A percentile compares a stretch with the other conserved stretches of the same genome.
Evolutionary conservation across 2,797 vertebrate genomes (phyloP).

Genomic region (Enteromius mattozi): DNA sequence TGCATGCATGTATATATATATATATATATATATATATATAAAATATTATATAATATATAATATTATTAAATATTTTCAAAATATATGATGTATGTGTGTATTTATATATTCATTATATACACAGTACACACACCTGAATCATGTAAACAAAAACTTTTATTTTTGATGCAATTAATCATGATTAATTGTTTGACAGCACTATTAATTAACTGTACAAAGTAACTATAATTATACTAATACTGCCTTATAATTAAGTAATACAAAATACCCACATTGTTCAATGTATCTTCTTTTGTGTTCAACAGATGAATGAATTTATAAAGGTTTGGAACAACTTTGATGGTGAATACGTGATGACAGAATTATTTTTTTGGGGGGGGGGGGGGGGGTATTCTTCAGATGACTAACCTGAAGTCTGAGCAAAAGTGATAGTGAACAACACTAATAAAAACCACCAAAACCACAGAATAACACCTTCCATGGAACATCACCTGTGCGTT

Average conservation of each 20-base stretch:
- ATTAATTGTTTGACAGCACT: too few species aligned
- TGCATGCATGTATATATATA: too few species aligned
- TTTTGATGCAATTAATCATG: too few species aligned
- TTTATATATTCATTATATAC: too few species aligned
- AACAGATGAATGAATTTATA: neutral
- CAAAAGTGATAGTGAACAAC: neutral
- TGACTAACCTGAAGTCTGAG: neutral
- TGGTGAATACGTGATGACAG: neutral
- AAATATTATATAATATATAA: too few species aligned
- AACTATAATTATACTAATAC: too few species aligned
- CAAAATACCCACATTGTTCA: neutral
- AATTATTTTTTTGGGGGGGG: too few species aligned
- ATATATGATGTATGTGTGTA: too few species aligned
- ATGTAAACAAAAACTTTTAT: too few species aligned
- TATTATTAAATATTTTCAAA: too few species aligned
- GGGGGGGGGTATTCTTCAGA: neutral
- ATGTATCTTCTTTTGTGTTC: neutral
- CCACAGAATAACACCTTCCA: conserved; percentile 17
- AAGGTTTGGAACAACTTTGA: neutral
- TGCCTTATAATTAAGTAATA: neutral
- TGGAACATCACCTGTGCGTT: conserved; percentile 34
- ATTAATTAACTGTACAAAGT: neutral
- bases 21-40: too few species aligned
- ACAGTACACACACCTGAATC: too few species aligned
- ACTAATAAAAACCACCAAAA: conserved; percentile 21